A percentile compares a stretch with the other conserved stretches of the same genome.
These are phyloP conservation scores for Anolis apletophallus DNA, from an alignment of 2,797 vertebrate genomes.

Conservation along the genomic window DNA sequence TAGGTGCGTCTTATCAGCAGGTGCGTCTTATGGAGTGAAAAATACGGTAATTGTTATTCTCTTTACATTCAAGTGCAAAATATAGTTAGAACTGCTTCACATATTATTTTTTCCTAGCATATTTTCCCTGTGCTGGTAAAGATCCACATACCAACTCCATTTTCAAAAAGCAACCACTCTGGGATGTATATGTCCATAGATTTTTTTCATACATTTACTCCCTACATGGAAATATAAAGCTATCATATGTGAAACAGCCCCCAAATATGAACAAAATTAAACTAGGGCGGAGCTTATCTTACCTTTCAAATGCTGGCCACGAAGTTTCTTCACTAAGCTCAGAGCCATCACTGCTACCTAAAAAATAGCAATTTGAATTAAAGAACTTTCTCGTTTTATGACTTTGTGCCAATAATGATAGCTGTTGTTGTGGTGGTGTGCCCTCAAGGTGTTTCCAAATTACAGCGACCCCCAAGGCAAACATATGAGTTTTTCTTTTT, in stretches of 20 bases:
- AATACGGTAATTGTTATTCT: background rate
- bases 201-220: background rate
- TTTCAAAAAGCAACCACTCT: background rate
- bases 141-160: background rate
- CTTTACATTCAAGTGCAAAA: background rate
- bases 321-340: conserved; percentile 98
- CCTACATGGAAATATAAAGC: background rate
- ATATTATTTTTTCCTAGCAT: background rate
- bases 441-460: too few species aligned
- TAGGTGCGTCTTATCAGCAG: too few species aligned
- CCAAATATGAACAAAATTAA: background rate
- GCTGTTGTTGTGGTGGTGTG: too few species aligned
- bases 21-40: too few species aligned
- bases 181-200: background rate
- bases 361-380: conserved; percentile 39
- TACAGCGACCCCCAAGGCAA: too few species aligned
- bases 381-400: conserved; percentile 17
- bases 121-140: background rate
- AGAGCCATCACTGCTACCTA: conserved; percentile 98
- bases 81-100: background rate
- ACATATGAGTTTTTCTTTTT: too few species aligned
- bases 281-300: conserved; percentile 57
- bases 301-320: conserved; percentile 99
- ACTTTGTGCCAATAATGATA: background rate
- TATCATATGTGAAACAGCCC: background rate